These are phyloP conservation scores for Channa striata DNA, from an alignment of 2,797 vertebrate species.

Conservation along the genomic window DNA sequence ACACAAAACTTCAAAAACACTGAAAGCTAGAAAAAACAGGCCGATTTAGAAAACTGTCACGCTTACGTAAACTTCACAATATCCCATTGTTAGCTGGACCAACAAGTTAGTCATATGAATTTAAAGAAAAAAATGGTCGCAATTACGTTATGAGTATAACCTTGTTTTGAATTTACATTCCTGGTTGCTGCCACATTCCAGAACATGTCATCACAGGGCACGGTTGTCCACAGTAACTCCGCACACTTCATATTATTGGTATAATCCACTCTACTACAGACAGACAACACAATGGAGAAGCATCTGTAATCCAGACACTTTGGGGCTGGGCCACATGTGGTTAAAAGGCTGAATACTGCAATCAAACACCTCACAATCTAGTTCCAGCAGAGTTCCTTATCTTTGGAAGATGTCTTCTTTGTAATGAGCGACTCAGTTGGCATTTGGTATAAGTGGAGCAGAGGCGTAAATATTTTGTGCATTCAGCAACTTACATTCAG, in stretches of 20 bases:
- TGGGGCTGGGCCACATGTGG: constrained; percentile 24
- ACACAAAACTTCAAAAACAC: constrained; percentile 5
- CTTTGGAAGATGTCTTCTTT: constrained; percentile 24
- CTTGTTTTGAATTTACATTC: constrained; percentile 1
- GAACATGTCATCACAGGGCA: constrained; percentile 5
- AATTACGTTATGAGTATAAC: constrained; percentile 13
- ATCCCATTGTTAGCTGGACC: neutral
- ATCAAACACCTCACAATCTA: constrained; percentile 31
- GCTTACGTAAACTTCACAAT: constrained; percentile 3
- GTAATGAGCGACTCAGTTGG: constrained; percentile 41
- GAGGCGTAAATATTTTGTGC: constrained; percentile 35
- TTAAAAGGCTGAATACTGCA: constrained; percentile 21
- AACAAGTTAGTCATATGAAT: neutral
- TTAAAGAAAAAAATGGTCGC: neutral
- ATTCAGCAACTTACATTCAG: constrained; percentile 31
- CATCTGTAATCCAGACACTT: constrained; percentile 29
- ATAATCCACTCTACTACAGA: constrained; percentile 17
- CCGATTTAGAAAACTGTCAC: constrained; percentile 1
- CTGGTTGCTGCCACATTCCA: constrained; percentile 8
- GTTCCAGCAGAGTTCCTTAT: constrained; percentile 25
- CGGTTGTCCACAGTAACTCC: constrained; percentile 12
- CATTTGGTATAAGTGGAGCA: constrained; percentile 29
- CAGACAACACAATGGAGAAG: constrained; percentile 28
- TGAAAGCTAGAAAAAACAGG: too few species aligned
- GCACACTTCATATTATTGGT: constrained; percentile 17